Evolutionary conservation across 2,113 vertebrate genomes (phyloP).

Genomic region (Rynchops niger): DNA sequence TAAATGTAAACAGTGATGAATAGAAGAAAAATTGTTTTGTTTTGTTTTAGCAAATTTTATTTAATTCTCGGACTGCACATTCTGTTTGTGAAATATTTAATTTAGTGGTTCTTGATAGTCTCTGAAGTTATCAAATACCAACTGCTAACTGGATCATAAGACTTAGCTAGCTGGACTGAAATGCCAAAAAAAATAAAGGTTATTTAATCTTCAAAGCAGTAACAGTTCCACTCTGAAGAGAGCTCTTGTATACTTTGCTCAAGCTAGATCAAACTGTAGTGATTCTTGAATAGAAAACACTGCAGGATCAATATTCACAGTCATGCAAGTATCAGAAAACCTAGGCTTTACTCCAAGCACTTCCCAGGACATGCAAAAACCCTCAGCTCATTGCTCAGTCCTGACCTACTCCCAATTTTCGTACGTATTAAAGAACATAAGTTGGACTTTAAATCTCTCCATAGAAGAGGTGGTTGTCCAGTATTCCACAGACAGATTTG

Average conservation of each 20-base stretch:
- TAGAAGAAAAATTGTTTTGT: constrained; percentile 25
- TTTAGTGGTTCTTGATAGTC: constrained; percentile 63
- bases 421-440: accelerated
- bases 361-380: neutral
- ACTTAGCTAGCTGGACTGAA: constrained; percentile 64
- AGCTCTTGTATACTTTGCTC: neutral
- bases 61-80: constrained; percentile 49
- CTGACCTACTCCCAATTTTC: neutral
- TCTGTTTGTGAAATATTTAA: constrained; percentile 69
- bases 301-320: neutral
- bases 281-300: neutral
- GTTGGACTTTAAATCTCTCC: neutral
- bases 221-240: neutral
- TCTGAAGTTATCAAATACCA: constrained; percentile 70
- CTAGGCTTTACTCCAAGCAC: neutral
- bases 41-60: constrained; percentile 54
- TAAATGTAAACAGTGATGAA: constrained; percentile 62
- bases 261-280: neutral
- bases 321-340: neutral
- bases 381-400: neutral
- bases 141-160: constrained; percentile 75
- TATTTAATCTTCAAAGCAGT: constrained; percentile 65
- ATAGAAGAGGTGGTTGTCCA: neutral
- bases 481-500: neutral
- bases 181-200: constrained; percentile 70